These are phyloP conservation scores for Ormyrus labotus DNA, from an alignment of 2,888 invertebrate species.

Conservation along the genomic window DNA sequence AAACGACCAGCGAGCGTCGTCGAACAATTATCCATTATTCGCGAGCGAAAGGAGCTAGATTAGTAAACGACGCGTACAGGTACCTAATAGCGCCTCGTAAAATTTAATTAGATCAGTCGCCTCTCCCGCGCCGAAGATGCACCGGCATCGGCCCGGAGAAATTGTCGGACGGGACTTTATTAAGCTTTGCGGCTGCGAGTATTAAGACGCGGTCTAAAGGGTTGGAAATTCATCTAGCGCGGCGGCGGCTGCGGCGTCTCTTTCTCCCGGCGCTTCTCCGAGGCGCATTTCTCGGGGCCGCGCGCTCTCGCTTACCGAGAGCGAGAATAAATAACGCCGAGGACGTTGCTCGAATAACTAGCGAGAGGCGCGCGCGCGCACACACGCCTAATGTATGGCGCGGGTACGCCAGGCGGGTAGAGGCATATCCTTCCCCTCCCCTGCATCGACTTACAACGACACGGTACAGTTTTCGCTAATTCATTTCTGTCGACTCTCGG, in stretches of 20 bases:
- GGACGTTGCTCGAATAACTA: conserved; percentile 71
- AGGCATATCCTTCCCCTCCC: background rate
- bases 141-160: conserved; percentile 1
- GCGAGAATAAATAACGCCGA: conserved; percentile 71
- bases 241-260: conserved; percentile 15
- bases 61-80: too few relatives aligned
- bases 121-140: background rate
- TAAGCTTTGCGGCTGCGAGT: conserved; percentile 71
- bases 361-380: background rate
- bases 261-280: background rate
- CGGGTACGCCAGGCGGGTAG: background rate
- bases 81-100: background rate
- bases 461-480: conserved; percentile 39
- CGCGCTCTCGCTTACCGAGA: conserved; percentile 16
- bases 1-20: too few relatives aligned
- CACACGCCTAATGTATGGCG: conserved; percentile 1
- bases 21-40: too few relatives aligned
- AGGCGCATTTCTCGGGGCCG: background rate
- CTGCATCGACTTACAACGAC: background rate
- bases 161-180: conserved; percentile 66
- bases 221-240: conserved; percentile 64
- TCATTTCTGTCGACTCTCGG: conserved; percentile 3
- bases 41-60: too few relatives aligned
- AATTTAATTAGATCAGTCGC: conserved; percentile 36
- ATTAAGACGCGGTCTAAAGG: conserved; percentile 71